phyloP scores from a whole-genome alignment of 2,888 invertebrate genomes.

The Cerastis leucographa region DNA sequence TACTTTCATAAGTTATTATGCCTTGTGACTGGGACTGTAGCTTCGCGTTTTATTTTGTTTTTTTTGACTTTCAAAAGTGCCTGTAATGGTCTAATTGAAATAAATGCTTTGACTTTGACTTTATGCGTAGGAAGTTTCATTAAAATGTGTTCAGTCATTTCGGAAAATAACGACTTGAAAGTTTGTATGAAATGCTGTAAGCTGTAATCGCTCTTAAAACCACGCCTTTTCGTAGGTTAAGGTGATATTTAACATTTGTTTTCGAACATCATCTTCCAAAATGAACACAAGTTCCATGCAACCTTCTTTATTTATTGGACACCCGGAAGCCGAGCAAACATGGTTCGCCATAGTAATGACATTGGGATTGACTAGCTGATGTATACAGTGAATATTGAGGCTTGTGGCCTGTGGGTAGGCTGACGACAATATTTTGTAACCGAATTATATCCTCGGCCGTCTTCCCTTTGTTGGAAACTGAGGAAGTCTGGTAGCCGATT shows the following conservation, averaged over 20 bases:
- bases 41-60: too few relatives aligned
- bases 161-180: too few relatives aligned
- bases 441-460: conserved; percentile 12
- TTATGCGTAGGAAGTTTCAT: too few relatives aligned
- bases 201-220: too few relatives aligned
- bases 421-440: conserved; percentile 30
- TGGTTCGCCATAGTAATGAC: conserved; percentile 44
- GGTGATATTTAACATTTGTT: neutral
- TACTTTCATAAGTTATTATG: too few relatives aligned
- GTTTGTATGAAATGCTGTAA: too few relatives aligned
- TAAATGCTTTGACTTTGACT: too few relatives aligned
- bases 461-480: conserved; percentile 8
- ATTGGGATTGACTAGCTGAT: conserved; percentile 36
- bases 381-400: conserved; percentile 23
- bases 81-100: too few relatives aligned
- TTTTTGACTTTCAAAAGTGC: too few relatives aligned
- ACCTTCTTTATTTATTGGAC: conserved; percentile 32
- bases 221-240: neutral
- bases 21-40: too few relatives aligned
- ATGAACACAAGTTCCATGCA: conserved; percentile 19
- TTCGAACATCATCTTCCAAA: conserved; percentile 12
- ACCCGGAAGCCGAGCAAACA: conserved; percentile 39
- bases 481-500: conserved; percentile 23
- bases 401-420: neutral
- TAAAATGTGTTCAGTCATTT: too few relatives aligned